Evolutionary conservation across 2,113 vertebrate species (phyloP), one percentile per base, ranked within the genome.

Genomic region (Brienomyrus brachyistius): DNA sequence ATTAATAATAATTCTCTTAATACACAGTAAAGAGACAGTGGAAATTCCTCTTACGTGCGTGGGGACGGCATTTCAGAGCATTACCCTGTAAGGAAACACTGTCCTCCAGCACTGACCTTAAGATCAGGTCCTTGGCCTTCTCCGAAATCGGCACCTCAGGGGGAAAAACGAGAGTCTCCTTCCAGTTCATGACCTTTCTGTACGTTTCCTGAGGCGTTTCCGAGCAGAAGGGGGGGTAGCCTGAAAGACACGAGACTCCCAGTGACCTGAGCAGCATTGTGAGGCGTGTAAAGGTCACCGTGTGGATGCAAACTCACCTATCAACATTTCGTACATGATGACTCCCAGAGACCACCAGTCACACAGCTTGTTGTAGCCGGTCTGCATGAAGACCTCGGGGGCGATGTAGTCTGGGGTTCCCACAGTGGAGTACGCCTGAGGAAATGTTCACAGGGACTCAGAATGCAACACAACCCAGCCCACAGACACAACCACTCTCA

Each of bases 121-220:
- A 94, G 95, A 99, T 99, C 93, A 99, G 94, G 91, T 98, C 98
- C 95, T 99, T 99, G 87, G 98, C 96, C 93, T 97, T 97, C 93
- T 99, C 98, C 0, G 98, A 99, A 92, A 99, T 98, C 80, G 98
- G 98, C 82, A 99, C 98, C 93, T 99, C 98, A 17, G 98, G 98
- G 27, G 98, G 98, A 94, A 99, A 99, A 40, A 97, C 96, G 35
- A 99, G 94, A 0, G 98, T 99, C 95, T 99, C 98, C 94, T 98
- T 98, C 98, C 98, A 99, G 95, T 98, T 99, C 98, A 99, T 99
- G 90, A 99, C 98, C 94, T 99, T 99, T 92, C 98, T 96, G 80
- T 99, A 99, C 0, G 98, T 99, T 94, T 99, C 98, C 91, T 99
- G 98, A 0, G 98, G 98, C 0, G 98, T 99, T 96, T 99, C 98